phyloP scores from a whole-genome alignment of 2,113 vertebrate species.

The Zosterops japonicus region DNA sequence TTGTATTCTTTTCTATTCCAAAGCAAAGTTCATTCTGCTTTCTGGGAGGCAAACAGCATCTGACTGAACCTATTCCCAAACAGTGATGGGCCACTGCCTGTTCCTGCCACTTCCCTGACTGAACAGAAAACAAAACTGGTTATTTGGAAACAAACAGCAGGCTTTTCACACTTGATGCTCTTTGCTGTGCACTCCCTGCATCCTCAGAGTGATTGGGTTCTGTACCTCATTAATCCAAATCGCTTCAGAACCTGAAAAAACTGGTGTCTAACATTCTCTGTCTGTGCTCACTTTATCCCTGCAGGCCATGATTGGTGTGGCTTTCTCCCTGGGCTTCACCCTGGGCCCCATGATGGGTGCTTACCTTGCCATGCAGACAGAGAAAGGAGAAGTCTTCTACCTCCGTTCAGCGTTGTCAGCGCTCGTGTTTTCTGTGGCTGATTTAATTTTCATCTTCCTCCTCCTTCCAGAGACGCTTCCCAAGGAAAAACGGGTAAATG shows the following conservation, averaged over 20 bases:
- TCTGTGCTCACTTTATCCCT: not conserved
- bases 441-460: conserved; percentile 86
- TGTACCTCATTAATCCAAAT: not conserved
- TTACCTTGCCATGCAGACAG: conserved; percentile 78
- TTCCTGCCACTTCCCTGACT: not conserved
- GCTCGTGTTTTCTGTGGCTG: conserved; percentile 78
- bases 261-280: not conserved
- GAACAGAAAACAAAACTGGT: not conserved
- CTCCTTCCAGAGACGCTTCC: conserved; percentile 90
- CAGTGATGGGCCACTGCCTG: not conserved
- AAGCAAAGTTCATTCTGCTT: not conserved
- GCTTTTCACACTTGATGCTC: not conserved
- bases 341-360: conserved; percentile 93
- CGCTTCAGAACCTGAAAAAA: not conserved
- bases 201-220: not conserved
- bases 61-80: not conserved
- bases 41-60: not conserved
- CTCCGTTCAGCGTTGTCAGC: conserved; percentile 82
- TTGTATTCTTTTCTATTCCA: not conserved
- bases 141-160: not conserved
- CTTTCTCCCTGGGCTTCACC: conserved; percentile 95
- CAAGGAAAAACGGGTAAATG: conserved; percentile 80
- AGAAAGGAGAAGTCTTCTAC: conserved; percentile 77
- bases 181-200: not conserved
- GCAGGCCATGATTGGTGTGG: conserved; percentile 93